A percentile compares a stretch with the other conserved stretches of the same genome.
Evolutionary conservation across 2,113 vertebrate species (phyloP).

Genomic region (Hydrolagus affinis): DNA sequence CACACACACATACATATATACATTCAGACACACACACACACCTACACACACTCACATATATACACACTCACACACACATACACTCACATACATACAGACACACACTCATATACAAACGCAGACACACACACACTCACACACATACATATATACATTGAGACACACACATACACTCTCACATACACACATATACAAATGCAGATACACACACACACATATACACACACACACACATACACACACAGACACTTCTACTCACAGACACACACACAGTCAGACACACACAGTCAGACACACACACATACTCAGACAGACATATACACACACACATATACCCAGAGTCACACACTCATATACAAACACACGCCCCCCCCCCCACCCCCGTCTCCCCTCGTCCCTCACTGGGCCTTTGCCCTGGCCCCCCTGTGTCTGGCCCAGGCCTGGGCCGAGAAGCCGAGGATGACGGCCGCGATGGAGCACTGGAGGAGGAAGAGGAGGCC

Average conservation of each 20-base stretch:
- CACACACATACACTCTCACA: too few species aligned
- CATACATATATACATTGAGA: not conserved
- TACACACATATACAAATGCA: not conserved
- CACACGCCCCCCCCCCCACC: not conserved
- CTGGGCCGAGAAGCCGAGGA: conserved; percentile 48
- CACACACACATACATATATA: too few species aligned
- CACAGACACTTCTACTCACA: not conserved
- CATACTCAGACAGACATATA: not conserved
- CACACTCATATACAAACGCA: not conserved
- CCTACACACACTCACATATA: not conserved
- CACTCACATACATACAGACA: conserved; percentile 14
- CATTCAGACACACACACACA: too few species aligned
- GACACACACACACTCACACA: not conserved
- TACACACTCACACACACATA: not conserved
- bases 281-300: not conserved
- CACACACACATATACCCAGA: not conserved
- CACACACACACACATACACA: too few species aligned
- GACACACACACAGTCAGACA: not conserved
- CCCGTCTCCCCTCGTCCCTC: not conserved
- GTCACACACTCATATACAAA: not conserved
- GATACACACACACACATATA: not conserved
- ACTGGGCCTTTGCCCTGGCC: too few species aligned
- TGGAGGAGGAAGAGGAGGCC: conserved; percentile 60
- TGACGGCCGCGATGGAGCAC: conserved; percentile 56
- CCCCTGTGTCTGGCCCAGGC: not conserved